Evolutionary conservation across 2,888 invertebrate genomes (phyloP).

Genomic region (Heliconius hortense): DNA sequence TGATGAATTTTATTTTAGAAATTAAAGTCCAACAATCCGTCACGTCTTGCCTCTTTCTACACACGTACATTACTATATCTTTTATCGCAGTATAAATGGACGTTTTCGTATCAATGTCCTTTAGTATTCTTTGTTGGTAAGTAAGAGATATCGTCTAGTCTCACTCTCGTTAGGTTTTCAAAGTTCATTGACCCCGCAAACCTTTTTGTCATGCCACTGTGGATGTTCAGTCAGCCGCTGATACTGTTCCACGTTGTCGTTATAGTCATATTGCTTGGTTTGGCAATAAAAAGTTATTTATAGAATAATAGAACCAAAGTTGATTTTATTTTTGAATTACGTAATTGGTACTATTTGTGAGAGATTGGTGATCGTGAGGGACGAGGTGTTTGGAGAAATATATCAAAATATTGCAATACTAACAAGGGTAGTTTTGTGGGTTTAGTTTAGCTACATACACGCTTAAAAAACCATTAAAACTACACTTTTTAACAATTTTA

Average conservation of each 20-base stretch:
- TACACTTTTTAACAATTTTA: too few relatives aligned
- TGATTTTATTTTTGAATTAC: not conserved
- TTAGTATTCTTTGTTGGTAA: slow-evolving; percentile 36
- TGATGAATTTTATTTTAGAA: not conserved
- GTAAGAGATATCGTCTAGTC: slow-evolving; percentile 34
- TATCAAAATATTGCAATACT: not conserved
- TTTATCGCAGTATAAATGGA: slow-evolving; percentile 25
- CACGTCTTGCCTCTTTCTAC: not conserved
- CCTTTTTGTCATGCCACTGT: slow-evolving; percentile 29
- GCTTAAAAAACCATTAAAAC: too few relatives aligned
- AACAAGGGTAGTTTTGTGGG: too few relatives aligned
- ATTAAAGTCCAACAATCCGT: slow-evolving; percentile 2
- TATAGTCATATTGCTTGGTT: slow-evolving; percentile 20
- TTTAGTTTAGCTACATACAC: too few relatives aligned
- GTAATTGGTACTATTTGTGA: not conserved
- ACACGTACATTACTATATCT: slow-evolving; percentile 9
- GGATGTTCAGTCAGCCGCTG: slow-evolving; percentile 24
- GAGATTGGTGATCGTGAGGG: too few relatives aligned
- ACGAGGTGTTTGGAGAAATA: not conserved
- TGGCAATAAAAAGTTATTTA: slow-evolving; percentile 7
- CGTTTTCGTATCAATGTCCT: slow-evolving; percentile 34
- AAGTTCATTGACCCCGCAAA: slow-evolving; percentile 35
- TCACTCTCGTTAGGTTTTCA: slow-evolving; percentile 33
- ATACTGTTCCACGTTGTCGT: slow-evolving; percentile 22
- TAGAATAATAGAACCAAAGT: slow-evolving; percentile 5